Evolutionary conservation across 2,797 vertebrate genomes (phyloP), one percentile per base, ranked within the genome.

Genomic region (Syngnathus rostellatus): DNA sequence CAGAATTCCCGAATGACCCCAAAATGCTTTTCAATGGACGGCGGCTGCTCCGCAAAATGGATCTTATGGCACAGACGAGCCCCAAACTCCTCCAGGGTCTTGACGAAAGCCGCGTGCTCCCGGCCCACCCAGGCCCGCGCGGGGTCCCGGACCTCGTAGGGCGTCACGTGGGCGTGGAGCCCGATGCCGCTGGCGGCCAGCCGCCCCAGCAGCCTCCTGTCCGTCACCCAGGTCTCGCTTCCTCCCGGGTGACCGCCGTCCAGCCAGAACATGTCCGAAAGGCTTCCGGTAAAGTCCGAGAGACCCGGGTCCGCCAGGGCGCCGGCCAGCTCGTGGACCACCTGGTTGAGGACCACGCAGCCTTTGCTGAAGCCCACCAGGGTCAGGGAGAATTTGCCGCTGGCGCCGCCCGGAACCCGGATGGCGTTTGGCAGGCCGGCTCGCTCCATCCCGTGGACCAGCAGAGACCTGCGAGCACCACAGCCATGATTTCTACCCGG

Each of bases 351-450:
- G 79, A 99, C 97, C 81, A 99, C 96, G 54, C 97, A 99, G 61
- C 96, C 97, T 91, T 99, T 99, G 83, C 97, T 99, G 90, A 99
- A 99, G 76, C 94, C 97, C 81, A 99, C 92, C 88, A 99, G 81
- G 19, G 88, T 91, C 74, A 99, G 90, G 0, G 92, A 92, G 2
- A 86, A 90, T 43, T 81, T 65, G 65, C 76, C 31, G 51, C 61
- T 70, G 0, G 81, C 76, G 45, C 78, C 84, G 19, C 86, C 89
- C 6, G 69, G 64, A 40, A 81, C 80, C 5, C 66, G 81, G 54
- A 89, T 79, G 3, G 77, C 80, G 61, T 82, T 6, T 0, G 82
- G 83, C 0, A 90, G 75, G 58, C 66, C 77, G 68, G 92, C 92
- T 62, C 86, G 87, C 77, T 90, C 88, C 91, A 96, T 96, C 66